Evolutionary conservation across 2,113 vertebrate genomes (phyloP).

Genomic region (Tylochromis polylepis): DNA sequence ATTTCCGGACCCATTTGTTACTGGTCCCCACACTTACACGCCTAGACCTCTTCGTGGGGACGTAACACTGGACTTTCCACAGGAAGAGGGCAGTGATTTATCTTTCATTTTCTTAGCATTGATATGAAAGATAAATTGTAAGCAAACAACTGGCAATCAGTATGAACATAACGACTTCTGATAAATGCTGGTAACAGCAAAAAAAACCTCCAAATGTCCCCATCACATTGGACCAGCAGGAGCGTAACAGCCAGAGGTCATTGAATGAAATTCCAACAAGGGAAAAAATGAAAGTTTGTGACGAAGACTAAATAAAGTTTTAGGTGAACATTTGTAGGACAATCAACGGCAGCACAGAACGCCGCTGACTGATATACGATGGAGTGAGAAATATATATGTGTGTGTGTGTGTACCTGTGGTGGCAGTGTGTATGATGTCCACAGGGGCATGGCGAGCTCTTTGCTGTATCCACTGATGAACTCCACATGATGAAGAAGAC

Average conservation of each 20-base stretch:
- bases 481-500: slow-evolving; percentile 85
- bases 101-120: not conserved
- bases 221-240: not conserved
- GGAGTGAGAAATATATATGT: not conserved
- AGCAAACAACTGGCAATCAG: not conserved
- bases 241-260: not conserved
- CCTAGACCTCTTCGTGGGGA: no score
- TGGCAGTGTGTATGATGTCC: slow-evolving; percentile 86
- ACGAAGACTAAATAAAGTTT: no score
- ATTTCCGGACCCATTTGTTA: no score
- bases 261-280: not conserved
- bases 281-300: not conserved
- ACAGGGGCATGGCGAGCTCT: slow-evolving; percentile 86
- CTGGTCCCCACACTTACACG: no score
- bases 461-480: slow-evolving; percentile 92
- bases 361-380: not conserved
- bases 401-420: slow-evolving; percentile 74
- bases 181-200: not conserved
- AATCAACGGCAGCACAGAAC: not conserved
- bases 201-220: fast-evolving
- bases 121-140: not conserved
- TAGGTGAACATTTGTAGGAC: not conserved
- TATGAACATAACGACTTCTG: fast-evolving
- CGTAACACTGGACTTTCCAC: not conserved
- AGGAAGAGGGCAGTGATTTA: not conserved